These are phyloP conservation scores for Dione juno DNA, from an alignment of 2,888 invertebrate genomes.

Conservation along the genomic window DNA sequence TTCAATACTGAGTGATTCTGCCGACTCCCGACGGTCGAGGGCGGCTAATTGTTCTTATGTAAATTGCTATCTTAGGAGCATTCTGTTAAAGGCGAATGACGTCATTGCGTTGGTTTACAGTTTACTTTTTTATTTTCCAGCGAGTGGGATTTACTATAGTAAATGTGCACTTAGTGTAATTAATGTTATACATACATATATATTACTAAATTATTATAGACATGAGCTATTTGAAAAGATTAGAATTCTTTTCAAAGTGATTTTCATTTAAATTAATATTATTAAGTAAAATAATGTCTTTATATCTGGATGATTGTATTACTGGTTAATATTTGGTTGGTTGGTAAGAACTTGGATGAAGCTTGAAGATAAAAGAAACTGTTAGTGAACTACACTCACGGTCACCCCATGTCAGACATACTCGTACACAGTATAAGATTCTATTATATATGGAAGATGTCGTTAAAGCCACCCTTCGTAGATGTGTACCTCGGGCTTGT, in stretches of 20 bases:
- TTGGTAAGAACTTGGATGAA: no score
- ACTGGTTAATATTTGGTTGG: no score
- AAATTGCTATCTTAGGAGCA: constrained; percentile 27
- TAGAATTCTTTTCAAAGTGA: background rate
- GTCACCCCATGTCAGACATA: background rate
- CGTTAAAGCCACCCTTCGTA: background rate
- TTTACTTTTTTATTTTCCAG: background rate
- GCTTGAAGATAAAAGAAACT: no score
- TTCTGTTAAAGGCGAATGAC: background rate
- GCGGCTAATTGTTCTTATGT: constrained; percentile 31
- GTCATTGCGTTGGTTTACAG: background rate
- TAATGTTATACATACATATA: background rate
- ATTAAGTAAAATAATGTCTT: no score
- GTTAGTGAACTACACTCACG: no score
- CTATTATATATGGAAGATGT: background rate
- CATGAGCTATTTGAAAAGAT: background rate
- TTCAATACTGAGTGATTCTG: constrained; percentile 30
- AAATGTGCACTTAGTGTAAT: background rate
- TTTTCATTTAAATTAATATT: background rate
- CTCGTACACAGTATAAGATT: background rate
- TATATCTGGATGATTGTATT: no score
- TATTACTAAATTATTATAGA: background rate
- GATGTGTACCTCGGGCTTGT: background rate
- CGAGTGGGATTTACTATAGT: background rate
- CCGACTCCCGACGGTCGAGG: constrained; percentile 6